These are phyloP conservation scores for Grammatotria lemairii DNA, from an alignment of 2,113 vertebrate genomes.

Conservation along the genomic window DNA sequence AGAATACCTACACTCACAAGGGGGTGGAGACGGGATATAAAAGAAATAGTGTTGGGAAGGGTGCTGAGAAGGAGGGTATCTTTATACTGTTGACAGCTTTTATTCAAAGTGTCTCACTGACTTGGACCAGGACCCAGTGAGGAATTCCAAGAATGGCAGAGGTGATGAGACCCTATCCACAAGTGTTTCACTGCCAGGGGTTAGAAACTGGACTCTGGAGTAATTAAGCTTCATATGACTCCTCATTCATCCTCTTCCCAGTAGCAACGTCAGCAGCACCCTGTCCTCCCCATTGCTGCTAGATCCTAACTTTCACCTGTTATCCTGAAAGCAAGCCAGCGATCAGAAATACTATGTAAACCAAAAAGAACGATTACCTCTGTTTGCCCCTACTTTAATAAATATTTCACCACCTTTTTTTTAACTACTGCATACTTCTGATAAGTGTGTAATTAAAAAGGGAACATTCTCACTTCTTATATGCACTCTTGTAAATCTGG, in stretches of 20 bases:
- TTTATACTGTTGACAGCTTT: constrained; percentile 51
- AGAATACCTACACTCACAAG: not conserved
- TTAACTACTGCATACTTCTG: too few relatives aligned
- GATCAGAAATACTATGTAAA: constrained; percentile 20
- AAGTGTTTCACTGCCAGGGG: constrained; percentile 4
- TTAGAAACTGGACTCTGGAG: constrained; percentile 56
- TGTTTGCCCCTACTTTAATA: not conserved
- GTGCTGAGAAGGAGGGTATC: constrained; percentile 10
- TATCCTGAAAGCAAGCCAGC: constrained; percentile 21
- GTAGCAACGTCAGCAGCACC: constrained; percentile 43
- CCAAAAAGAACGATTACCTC: constrained; percentile 15
- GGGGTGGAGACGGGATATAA: not conserved
- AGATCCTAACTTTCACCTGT: constrained; percentile 41
- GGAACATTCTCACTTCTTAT: not conserved
- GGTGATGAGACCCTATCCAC: constrained; percentile 37
- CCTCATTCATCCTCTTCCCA: not conserved
- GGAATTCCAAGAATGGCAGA: constrained; percentile 50
- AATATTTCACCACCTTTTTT: not conserved
- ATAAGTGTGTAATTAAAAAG: not conserved
- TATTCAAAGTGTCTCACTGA: constrained; percentile 17
- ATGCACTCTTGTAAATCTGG: not conserved
- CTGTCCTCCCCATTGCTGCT: not conserved
- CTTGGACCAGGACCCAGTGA: constrained; percentile 18
- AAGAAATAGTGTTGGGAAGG: constrained; percentile 1
- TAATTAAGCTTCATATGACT: constrained; percentile 28